These are phyloP conservation scores for Patella depressa DNA, from an alignment of 2,888 invertebrate genomes.

Conservation along the genomic window DNA sequence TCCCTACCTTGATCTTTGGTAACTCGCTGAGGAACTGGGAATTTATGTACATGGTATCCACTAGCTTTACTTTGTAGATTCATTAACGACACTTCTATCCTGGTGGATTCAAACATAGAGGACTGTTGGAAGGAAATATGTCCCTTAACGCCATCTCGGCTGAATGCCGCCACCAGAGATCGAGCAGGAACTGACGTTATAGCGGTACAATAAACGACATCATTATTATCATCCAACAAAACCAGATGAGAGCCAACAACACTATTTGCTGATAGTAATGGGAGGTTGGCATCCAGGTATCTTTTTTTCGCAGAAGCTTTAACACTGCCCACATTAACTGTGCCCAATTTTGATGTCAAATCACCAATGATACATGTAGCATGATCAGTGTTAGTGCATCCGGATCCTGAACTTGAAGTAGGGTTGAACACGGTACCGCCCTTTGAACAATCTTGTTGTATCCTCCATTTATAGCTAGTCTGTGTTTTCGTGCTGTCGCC, in stretches of 20 bases:
- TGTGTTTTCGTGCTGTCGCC: constrained; percentile 25
- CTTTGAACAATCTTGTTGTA: constrained; percentile 33
- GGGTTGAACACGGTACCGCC: constrained; percentile 40
- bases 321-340: constrained; percentile 35
- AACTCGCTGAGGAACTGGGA: constrained; percentile 68
- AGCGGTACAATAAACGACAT: constrained; percentile 78
- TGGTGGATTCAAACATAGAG: constrained; percentile 81
- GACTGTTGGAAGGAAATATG: constrained; percentile 83
- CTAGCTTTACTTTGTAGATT: constrained; percentile 67
- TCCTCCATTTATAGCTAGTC: constrained; percentile 34
- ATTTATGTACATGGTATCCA: constrained; percentile 72
- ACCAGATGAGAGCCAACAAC: constrained; percentile 46
- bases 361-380: constrained; percentile 47
- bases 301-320: constrained; percentile 30
- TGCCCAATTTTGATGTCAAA: constrained; percentile 48
- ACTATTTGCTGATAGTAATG: constrained; percentile 41
- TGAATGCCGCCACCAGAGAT: constrained; percentile 57
- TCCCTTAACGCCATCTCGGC: constrained; percentile 82
- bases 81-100: constrained; percentile 74
- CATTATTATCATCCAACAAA: constrained; percentile 25
- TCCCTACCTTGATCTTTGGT: constrained; percentile 35
- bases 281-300: constrained; percentile 46
- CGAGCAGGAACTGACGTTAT: constrained; percentile 72
- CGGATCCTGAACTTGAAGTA: constrained; percentile 16
- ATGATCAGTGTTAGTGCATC: constrained; percentile 34